Evolutionary conservation across 2,113 vertebrate species (phyloP), one percentile per base, ranked within the genome.

Genomic region (Psophia crepitans): DNA sequence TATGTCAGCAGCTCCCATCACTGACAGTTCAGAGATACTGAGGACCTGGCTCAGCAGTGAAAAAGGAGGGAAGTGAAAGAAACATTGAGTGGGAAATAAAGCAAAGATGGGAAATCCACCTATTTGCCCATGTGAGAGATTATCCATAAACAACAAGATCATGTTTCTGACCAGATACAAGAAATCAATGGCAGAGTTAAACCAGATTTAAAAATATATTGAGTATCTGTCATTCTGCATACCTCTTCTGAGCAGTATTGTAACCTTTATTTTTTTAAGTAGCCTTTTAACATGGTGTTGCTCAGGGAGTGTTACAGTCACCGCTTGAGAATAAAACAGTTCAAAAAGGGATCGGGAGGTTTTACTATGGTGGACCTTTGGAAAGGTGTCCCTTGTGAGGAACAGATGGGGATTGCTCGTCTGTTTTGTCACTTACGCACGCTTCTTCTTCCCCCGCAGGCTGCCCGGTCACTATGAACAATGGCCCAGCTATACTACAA

Each of bases 401-500:
- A 85, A 21, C n/a, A 33, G 61, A 24, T 11, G 30, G 54, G 39
- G 35, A 21, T 39, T 74, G 54, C 44, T 69, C 2, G 2, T 66
- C 54, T 32, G 22, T 84, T 89, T 11, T 64, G 41, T 53, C 63
- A 37, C 87, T 87, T 30, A 77, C 0, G 0, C 1, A 0, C 58
- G 33, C 18, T 46, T 14, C 70, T 89, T 73, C 87, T 75, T 94
- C 46, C 71, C 64, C 35, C 48, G 2, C 39, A 98, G 98, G 95
- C 90, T 96, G 93, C 94, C 95, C 51, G 64, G 97, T 91, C 97
- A 97, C 96, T 98, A 97, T 98, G 98, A 98, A 96, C 96, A 90
- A 99, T 99, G 99, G 99, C 99, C 78, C 99, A 99, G 97, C 97
- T 99, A 41, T 99, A 99, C 98, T 99, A 99, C 98, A 99, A 99